These are phyloP conservation scores for Euglossa dilemma DNA, from an alignment of 1,140 invertebrate genomes.

Conservation along the genomic window DNA sequence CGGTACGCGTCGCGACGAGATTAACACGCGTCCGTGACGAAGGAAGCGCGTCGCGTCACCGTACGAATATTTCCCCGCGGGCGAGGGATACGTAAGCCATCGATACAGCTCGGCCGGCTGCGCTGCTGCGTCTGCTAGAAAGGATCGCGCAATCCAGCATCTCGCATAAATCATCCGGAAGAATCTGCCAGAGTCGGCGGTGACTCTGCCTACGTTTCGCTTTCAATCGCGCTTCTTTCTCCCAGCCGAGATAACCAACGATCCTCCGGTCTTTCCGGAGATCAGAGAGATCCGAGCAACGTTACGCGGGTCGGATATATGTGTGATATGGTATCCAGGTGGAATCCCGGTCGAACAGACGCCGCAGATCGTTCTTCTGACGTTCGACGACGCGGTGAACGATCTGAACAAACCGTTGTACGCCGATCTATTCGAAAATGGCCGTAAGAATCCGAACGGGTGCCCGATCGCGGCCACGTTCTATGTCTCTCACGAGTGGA, in stretches of 20 bases:
- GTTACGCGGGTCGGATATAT: background rate
- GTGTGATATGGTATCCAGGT: slow-evolving; percentile 81
- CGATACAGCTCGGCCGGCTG: background rate
- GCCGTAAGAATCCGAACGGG: slow-evolving; percentile 95
- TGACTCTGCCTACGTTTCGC: slow-evolving; percentile 1
- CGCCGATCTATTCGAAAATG: slow-evolving; percentile 93
- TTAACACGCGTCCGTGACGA: too few relatives aligned
- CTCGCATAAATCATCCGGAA: slow-evolving; percentile 44
- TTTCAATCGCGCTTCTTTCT: background rate
- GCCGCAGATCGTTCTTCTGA: slow-evolving; percentile 95
- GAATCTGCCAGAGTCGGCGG: slow-evolving; percentile 19
- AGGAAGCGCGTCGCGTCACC: background rate
- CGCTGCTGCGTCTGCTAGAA: slow-evolving; percentile 9
- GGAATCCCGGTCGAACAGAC: slow-evolving; percentile 90
- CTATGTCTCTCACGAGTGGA: slow-evolving; percentile 99
- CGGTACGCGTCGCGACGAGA: too few relatives aligned
- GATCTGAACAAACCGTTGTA: slow-evolving; percentile 96
- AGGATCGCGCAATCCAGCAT: slow-evolving; percentile 21
- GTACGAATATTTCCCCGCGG: slow-evolving; percentile 22
- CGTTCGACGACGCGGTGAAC: slow-evolving; percentile 97
- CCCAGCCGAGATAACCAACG: too few relatives aligned
- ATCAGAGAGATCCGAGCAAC: too few relatives aligned
- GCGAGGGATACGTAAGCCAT: background rate
- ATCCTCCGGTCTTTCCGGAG: too few relatives aligned
- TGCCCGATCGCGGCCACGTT: slow-evolving; percentile 97